A percentile compares a stretch with the other conserved stretches of the same genome.
Evolutionary conservation across 2,797 vertebrate genomes (phyloP).

Genomic region (Microctenopoma lineatum): DNA sequence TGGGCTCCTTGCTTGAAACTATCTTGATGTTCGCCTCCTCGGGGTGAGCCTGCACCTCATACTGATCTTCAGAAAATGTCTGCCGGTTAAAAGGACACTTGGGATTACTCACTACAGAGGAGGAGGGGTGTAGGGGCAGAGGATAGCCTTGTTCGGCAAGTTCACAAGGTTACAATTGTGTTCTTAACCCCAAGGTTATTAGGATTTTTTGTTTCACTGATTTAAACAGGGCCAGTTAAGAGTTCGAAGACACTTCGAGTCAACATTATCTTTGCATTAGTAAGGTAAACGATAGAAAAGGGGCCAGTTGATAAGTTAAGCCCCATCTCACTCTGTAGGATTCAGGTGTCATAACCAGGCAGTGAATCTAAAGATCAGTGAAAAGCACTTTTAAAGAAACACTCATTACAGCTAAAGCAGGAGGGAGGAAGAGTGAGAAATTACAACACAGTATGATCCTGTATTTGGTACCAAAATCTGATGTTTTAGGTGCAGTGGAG

Average conservation of each 20-base stretch:
- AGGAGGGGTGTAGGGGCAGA: slow-evolving; percentile 69
- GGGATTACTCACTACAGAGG: slow-evolving; percentile 86
- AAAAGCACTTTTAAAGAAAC: slow-evolving; percentile 68
- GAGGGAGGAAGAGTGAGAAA: slow-evolving; percentile 65
- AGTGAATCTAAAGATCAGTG: slow-evolving; percentile 87
- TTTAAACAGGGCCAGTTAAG: slow-evolving; percentile 15
- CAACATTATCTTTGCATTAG: slow-evolving; percentile 18
- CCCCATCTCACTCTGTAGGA: slow-evolving; percentile 86
- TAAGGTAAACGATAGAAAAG: slow-evolving; percentile 26
- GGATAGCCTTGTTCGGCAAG: slow-evolving; percentile 33
- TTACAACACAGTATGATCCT: slow-evolving; percentile 51
- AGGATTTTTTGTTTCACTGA: slow-evolving; percentile 17
- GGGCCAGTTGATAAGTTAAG: slow-evolving; percentile 30
- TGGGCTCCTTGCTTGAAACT: slow-evolving; percentile 88
- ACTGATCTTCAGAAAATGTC: slow-evolving; percentile 89
- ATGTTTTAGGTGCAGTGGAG: not conserved
- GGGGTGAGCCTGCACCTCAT: slow-evolving; percentile 86
- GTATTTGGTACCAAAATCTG: slow-evolving; percentile 18
- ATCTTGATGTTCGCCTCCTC: slow-evolving; percentile 88
- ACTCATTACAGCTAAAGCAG: slow-evolving; percentile 60
- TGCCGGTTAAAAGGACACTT: slow-evolving; percentile 89
- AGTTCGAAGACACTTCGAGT: not conserved
- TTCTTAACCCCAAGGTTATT: slow-evolving; percentile 28
- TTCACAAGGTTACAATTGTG: slow-evolving; percentile 17
- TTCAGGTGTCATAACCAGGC: slow-evolving; percentile 86